Base-by-base conservation (phyloP, 2,888 invertebrate genomes). In the Aspidiotus destructor region DNA sequence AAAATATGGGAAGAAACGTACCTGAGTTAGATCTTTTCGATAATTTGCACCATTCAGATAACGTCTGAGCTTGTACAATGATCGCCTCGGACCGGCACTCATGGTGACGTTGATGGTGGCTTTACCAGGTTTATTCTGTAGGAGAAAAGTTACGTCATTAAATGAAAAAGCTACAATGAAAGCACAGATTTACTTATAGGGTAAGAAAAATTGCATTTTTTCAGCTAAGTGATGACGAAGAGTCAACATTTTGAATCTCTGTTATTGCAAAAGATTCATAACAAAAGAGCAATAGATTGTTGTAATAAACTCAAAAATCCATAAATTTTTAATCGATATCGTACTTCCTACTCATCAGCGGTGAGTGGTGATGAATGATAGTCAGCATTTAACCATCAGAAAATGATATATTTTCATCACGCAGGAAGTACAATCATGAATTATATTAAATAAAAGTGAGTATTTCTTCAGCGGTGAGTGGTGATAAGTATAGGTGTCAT, bases 61-160 rank as follows among this genome's bases (percentile, higher is more conserved):
- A 74, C 85, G 87, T 78, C 88, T 87, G 77, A 96, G 83, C 77
- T 92, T 91, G 78, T 84, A 86, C 72, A 96, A 82, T 1, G 95
- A 89, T 74, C 92, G 83, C 73, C 95, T 85, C 52, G 92, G 88
- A 73, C 93, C 94, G 74, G 89, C 85, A 79, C 92, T 94, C 85
- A 95, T 87, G 70, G 86, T 87, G 65, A 87, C 85, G 74, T 84
- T 85, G 7, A 88, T 86, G 17, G 83, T 80, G 75, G 84, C 85
- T 79, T 89, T 88, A 13, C 82, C 86, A 65, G 95, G 95, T 76
- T 89, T 90, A 76, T 87, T 84, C 76, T 84, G 76, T 55, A 74
- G 78, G 77, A 41, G n/a, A 28, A 28, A 28, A 28, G 28, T 28
- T 28, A 28, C 28, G 5, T 28, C 15, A 41, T 15, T 62, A n/a